Evolutionary conservation across 2,797 vertebrate genomes (phyloP).

Genomic region (Microctenopoma lineatum): DNA sequence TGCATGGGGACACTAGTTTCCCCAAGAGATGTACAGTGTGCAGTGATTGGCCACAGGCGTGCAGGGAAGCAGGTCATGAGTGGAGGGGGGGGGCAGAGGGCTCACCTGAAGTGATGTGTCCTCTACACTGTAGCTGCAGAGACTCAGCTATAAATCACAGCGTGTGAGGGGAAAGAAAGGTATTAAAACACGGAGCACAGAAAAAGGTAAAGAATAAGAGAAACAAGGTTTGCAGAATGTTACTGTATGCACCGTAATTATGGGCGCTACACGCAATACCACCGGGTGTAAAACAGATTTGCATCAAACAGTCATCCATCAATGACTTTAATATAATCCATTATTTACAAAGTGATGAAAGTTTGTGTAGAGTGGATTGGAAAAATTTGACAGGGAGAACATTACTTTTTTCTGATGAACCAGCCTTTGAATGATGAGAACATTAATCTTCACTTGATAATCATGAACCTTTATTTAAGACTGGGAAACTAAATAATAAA

Average conservation of each 20-base stretch:
- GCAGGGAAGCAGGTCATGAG: conserved; percentile 37
- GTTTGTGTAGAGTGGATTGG: conserved; percentile 27
- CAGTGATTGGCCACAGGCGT: conserved; percentile 67
- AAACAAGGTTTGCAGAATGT: conserved; percentile 6
- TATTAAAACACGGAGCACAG: conserved; percentile 10
- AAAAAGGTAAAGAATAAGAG: conserved; percentile 17
- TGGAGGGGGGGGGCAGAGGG: conserved; percentile 36
- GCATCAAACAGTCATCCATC: conserved; percentile 37
- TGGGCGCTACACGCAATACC: conserved; percentile 5
- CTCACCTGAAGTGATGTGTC: conserved; percentile 73
- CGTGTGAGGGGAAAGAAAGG: conserved; percentile 34
- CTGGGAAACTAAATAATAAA: conserved; percentile 15
- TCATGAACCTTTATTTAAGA: conserved; percentile 16
- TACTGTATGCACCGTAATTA: conserved; percentile 2
- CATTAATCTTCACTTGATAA: conserved; percentile 28
- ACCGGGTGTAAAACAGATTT: conserved; percentile 26
- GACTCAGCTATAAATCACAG: conserved; percentile 64
- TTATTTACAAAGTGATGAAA: conserved; percentile 49
- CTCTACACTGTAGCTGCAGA: conserved; percentile 55
- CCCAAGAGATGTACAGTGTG: conserved; percentile 58
- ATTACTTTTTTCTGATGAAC: conserved; percentile 25
- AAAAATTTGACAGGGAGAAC: conserved; percentile 10
- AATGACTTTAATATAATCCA: conserved; percentile 39
- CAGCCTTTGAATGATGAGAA: conserved; percentile 7
- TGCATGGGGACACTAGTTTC: conserved; percentile 46